Base-by-base conservation (phyloP, 2,113 vertebrate species). In the Apeltes quadracus region DNA sequence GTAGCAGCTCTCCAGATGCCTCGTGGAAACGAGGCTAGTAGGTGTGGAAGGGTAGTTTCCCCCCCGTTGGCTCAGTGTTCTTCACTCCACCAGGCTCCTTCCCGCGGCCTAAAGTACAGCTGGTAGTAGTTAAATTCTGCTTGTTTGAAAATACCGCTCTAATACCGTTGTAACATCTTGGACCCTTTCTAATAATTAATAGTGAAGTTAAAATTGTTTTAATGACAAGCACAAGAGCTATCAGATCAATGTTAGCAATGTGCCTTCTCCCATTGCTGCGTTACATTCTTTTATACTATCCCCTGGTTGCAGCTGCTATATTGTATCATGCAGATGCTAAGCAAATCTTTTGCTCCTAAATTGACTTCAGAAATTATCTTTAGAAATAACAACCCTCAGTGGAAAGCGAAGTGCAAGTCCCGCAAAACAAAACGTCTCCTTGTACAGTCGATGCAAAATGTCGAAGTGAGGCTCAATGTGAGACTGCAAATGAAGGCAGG, bases 401-500 rank as follows among this genome's bases (percentile, higher is more conserved):
- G 56, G 36, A 83, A 61, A 50, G 48, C 51, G 76, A 72, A 82
- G 81, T 79, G 78, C 76, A 75, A 76, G 70, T 69, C 71, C 66
- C 69, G 57, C 76, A 69, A 58, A 65, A 72, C 16, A 46, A 6
- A 27, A 10, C 25, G 38, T 77, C 77, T 73, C 75, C 69, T 77
- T 78, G 75, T 78, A 72, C 66, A 83, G 84, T 75, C 23, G 32
- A 76, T 70, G 75, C 75, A 81, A 85, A 88, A 88, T 85, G 87
- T 83, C 88, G 81, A 84, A 84, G 76, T 69, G 68, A 75, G 36
- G 79, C 84, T 86, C 76, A 79, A 83, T 85, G 79, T 83, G 82
- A 88, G 84, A 83, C 80, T 82, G 78, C 82, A 88, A 86, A 89
- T 56, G 79, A 88, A 89, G 90, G 91, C 87, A 88, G 71, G 61